Base-by-base conservation (phyloP, 2,888 invertebrate genomes). In the Drosophila conformis region DNA sequence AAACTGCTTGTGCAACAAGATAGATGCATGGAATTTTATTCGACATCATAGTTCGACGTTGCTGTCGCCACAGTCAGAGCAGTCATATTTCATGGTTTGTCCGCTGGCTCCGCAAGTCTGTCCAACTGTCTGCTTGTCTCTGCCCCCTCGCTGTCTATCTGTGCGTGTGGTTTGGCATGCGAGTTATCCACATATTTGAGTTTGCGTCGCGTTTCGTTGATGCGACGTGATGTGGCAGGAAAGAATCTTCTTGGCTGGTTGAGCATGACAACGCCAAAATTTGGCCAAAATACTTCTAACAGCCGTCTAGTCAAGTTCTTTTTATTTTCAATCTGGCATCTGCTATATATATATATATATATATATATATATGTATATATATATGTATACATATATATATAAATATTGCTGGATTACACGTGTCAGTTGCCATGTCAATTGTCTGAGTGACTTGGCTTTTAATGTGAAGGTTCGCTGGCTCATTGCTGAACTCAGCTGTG, bases 361-460 rank as follows among this genome's bases (percentile, higher is more conserved):
- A 49, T 3, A 10, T 35, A 10, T 38, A 15, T 35, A 31, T 57
- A 25, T 11, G n/a, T 33, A 36, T 11, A 21, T 33, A 36, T 25
- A 18, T n/a, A 35, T 68, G 56, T 63, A 65, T 31, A 18, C 27
- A 42, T 52, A 31, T 7, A 31, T 40, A 11, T 25, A 38, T 40
- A 40, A 66, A 66, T 66, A 67, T 48, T 81, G 69, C 64, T 59
- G 66, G 74, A 76, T 87, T 87, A 87, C 90, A 90, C 82, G 89
- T 90, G 90, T 89, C 90, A 76, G 73, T 78, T 80, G 75, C 73
- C 89, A 84, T 84, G 87, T 89, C 90, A 90, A 90, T 80, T 87
- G 87, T 71, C 66, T 68, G 89, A 76, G 73, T 85, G 80, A 84
- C 65, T 73, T 77, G 73, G 49, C 62, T 49, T 56, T 63, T 72